Conservation (phyloP, 2,113 vertebrate species). For the Seriola dumerili region DNA sequence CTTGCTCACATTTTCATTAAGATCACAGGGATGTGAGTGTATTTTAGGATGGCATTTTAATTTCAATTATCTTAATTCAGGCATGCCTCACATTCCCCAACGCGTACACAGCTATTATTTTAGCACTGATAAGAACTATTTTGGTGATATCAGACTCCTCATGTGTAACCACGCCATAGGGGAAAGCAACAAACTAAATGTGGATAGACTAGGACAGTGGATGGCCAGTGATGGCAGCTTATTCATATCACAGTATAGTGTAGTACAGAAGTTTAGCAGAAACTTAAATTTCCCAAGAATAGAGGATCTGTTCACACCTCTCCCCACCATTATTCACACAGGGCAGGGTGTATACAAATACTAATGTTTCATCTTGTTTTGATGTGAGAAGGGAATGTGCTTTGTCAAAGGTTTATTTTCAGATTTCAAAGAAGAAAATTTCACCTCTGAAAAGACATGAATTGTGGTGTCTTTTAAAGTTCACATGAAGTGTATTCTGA, state of each 20-base stretch:
- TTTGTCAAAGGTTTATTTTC: neutral
- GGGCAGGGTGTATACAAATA: neutral
- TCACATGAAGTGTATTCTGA: neutral
- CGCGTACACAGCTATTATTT: neutral
- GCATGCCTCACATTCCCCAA: neutral
- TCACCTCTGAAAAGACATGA: neutral
- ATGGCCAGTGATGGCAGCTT: neutral
- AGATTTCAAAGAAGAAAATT: neutral
- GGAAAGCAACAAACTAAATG: neutral
- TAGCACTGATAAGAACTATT: conserved; percentile 18
- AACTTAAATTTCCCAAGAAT: neutral
- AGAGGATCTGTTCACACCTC: neutral
- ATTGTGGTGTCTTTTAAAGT: too few species aligned
- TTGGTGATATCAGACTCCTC: neutral
- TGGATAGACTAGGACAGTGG: neutral
- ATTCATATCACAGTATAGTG: neutral
- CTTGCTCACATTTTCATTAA: neutral
- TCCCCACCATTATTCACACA: neutral
- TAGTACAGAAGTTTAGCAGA: neutral
- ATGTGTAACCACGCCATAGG: neutral
- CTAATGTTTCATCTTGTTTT: neutral
- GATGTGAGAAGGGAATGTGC: neutral
- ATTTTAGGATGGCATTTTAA: conserved; percentile 42
- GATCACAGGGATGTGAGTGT: neutral
- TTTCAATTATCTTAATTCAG: conserved; percentile 20